These are phyloP conservation scores for Hemicrepidius hirtus DNA, from an alignment of 2,888 invertebrate genomes.

Conservation along the genomic window DNA sequence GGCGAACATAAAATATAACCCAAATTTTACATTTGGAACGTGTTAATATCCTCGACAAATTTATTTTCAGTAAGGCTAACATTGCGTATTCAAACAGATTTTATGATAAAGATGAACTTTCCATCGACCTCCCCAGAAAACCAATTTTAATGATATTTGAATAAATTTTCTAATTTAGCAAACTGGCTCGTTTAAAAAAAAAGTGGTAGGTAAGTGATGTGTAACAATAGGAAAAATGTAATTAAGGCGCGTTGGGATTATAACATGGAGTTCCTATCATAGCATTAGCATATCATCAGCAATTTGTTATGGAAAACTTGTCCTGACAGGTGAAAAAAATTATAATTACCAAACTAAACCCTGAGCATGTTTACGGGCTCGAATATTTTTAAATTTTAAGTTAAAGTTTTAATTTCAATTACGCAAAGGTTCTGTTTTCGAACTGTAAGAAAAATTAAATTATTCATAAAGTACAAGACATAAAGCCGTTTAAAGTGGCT, in stretches of 20 bases:
- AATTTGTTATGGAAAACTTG: no score
- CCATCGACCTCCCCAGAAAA: neutral
- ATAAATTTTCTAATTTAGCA: neutral
- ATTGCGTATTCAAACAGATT: constrained; percentile 5
- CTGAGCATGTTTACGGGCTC: no score
- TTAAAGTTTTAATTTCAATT: no score
- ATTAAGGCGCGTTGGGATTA: no score
- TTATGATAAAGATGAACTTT: constrained; percentile 1
- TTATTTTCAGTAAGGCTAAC: neutral
- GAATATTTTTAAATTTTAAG: no score
- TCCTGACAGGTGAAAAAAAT: no score
- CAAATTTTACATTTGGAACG: constrained; percentile 25
- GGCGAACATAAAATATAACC: constrained; percentile 28
- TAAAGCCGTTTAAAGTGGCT: constrained; percentile 35
- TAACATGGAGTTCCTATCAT: no score
- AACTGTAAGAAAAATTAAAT: neutral
- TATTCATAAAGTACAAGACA: constrained; percentile 7
- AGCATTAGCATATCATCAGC: no score
- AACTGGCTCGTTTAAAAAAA: neutral
- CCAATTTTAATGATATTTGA: neutral
- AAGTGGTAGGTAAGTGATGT: no score
- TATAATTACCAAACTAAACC: no score
- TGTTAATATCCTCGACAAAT: constrained; percentile 22
- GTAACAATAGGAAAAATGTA: no score
- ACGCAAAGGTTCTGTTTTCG: no score